Percentiles rank a stretch among this genome's conserved stretches.
These are phyloP conservation scores for Malthinus flaveolus DNA, from an alignment of 2,888 invertebrate genomes.

Conservation along the genomic window DNA sequence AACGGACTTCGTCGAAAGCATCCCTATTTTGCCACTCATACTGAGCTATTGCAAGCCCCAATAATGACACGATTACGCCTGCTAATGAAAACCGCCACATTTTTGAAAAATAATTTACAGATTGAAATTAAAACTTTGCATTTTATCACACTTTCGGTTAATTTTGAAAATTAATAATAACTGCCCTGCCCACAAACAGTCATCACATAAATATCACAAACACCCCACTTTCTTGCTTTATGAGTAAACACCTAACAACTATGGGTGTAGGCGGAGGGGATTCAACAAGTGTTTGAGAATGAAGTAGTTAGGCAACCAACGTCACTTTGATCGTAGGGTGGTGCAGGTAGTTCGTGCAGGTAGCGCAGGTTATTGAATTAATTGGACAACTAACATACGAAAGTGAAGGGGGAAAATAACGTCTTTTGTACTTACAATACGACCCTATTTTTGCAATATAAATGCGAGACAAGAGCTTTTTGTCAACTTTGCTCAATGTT, in stretches of 20 bases:
- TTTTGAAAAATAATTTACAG: background rate
- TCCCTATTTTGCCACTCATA: slow-evolving; percentile 93
- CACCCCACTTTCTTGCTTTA: slow-evolving; percentile 9
- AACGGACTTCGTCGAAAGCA: slow-evolving; percentile 85
- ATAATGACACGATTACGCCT: slow-evolving; percentile 32
- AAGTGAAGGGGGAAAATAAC: too few relatives aligned
- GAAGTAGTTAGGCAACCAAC: slow-evolving; percentile 1
- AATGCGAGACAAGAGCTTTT: too few relatives aligned
- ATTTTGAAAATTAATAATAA: background rate
- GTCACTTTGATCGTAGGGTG: background rate
- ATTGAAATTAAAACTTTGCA: background rate
- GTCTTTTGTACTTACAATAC: too few relatives aligned
- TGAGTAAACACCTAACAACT: slow-evolving; percentile 7
- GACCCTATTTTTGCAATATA: too few relatives aligned
- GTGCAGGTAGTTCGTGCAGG: too few relatives aligned
- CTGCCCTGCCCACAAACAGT: slow-evolving; percentile 30
- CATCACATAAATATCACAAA: slow-evolving; percentile 21
- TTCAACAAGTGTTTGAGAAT: slow-evolving; percentile 23
- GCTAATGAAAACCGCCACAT: slow-evolving; percentile 15
- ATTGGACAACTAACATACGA: too few relatives aligned
- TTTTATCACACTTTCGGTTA: background rate
- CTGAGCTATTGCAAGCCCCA: slow-evolving; percentile 70
- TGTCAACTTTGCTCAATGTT: too few relatives aligned
- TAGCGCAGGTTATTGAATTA: too few relatives aligned
- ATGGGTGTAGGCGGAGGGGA: slow-evolving; percentile 13